phyloP scores from a whole-genome alignment of 2,888 invertebrate species.

The Agrochola macilenta region DNA sequence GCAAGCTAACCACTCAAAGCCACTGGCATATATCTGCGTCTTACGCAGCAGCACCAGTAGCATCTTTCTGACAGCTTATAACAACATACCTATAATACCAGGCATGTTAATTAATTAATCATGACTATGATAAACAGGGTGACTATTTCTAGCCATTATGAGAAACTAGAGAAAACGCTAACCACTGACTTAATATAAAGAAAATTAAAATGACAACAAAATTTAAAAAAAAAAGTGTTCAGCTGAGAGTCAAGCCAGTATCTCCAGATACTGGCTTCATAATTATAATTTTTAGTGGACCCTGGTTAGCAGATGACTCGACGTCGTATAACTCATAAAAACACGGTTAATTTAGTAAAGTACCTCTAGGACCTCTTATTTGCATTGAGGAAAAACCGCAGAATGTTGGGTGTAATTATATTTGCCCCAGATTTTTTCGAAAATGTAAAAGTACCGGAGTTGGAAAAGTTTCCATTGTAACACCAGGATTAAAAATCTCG shows the following conservation, averaged over 20 bases:
- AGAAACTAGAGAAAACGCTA: background rate
- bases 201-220: no score
- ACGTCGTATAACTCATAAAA: background rate
- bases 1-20: no score
- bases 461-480: conserved; percentile 1
- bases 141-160: background rate
- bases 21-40: no score
- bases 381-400: background rate
- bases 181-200: no score
- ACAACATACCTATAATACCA: no score
- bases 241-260: background rate
- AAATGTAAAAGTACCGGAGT: background rate
- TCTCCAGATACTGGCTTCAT: background rate
- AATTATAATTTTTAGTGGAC: background rate
- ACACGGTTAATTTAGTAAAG: background rate
- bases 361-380: background rate
- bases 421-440: conserved; percentile 23
- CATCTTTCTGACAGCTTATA: no score
- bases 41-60: no score
- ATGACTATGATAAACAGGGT: no score
- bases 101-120: no score
- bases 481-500: conserved; percentile 8
- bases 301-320: background rate
- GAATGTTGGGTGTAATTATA: conserved; percentile 16
- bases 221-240: background rate